Conservation (phyloP, 2,797 vertebrate species). For the Neomorphus geoffroyi region DNA sequence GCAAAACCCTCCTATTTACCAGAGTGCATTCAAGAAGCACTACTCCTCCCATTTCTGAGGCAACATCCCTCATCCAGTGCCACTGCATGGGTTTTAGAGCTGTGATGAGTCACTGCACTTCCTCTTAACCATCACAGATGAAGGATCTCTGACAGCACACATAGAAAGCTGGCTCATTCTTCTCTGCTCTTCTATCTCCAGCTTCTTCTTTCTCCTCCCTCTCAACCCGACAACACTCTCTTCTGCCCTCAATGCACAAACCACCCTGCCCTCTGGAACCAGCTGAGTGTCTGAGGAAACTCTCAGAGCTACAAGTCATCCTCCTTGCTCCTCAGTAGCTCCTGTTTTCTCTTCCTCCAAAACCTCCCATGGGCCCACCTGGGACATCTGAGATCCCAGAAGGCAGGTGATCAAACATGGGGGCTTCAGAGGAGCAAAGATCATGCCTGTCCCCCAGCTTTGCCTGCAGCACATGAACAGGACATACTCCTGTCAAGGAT, state of each 20-base stretch:
- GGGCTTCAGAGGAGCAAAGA: background rate
- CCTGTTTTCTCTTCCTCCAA: background rate
- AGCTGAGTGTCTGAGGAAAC: background rate
- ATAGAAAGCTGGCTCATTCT: background rate
- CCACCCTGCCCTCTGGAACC: background rate
- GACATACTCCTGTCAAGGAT: background rate
- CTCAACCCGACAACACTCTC: background rate
- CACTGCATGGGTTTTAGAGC: background rate
- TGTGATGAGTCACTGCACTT: background rate
- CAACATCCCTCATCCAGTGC: background rate
- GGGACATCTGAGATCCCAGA: background rate
- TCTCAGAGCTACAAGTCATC: background rate
- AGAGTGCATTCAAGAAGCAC: background rate
- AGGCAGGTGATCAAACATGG: accelerated
- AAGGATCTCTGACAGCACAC: background rate
- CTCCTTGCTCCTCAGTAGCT: background rate
- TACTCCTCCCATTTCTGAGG: background rate
- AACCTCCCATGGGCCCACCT: background rate
- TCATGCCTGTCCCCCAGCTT: background rate
- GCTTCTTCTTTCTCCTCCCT: background rate
- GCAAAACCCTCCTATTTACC: background rate
- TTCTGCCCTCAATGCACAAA: background rate
- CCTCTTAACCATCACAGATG: background rate
- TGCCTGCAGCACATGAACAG: background rate
- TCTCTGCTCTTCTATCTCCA: background rate